Evolutionary conservation across 2,888 invertebrate species (phyloP), one percentile per base, ranked within the genome.

Genomic region (Gari tellinella): DNA sequence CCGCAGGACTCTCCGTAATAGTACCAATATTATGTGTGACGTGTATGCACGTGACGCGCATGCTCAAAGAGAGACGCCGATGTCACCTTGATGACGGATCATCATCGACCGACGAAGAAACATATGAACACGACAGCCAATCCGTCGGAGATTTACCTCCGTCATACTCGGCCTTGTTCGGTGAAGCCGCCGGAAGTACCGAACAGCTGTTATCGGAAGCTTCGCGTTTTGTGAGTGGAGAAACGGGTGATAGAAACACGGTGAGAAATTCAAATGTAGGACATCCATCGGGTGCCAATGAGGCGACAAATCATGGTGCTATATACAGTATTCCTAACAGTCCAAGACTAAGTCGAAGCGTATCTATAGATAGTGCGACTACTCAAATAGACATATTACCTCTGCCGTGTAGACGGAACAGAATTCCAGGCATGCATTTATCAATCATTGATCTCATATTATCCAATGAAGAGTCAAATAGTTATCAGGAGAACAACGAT

Each of bases 11-110:
- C 10, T 79, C 73, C 14, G 70, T 79, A 5, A 57, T 70, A 15
- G 60, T 79, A 8, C 78, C 74, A 1, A 74, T 79, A 19, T 23
- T 74, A 1, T 79, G 78, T 57, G 74, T 79, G 7, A 67, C 60
- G 12, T 40, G 63, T 10, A 79, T 79, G 78, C 73, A 79, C 61
- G 21, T 74, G 7, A 46, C 31, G 2, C 73, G 74, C 4, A 52
- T 68, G 4, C 14, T 60, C 17, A 58, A 58, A 21, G 57, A 64
- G 1, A 52, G 61, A 21, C 52, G 67, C 2, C 48, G 55, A 37
- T 40, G 52, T 17, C 31, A 12, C 19, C 23, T n/a, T 17, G 19
- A 61, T 43, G 40, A 55, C 5, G 25, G 51, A 48, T 17, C 23
- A 31, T 14, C 48, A 26, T 51, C 41, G 49, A 60, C 67, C 38